Base-by-base conservation (phyloP, 30 jellyfish, hydroid and myxozoan genomes). In the Nemopilema nomurai region DNA sequence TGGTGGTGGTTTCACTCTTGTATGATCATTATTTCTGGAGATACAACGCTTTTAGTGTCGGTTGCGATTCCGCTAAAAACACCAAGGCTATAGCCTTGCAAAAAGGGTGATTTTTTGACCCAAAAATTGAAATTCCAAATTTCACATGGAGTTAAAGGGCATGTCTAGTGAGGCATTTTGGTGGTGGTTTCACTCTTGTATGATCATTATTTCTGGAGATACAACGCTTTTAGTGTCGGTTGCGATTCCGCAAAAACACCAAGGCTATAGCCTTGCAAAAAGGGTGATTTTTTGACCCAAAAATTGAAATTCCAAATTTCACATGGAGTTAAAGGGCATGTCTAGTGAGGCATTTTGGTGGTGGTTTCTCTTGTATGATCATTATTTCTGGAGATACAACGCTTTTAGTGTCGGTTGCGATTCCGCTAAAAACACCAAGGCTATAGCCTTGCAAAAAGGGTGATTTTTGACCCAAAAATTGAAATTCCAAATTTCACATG, bases 221-320 rank as follows among this genome's bases (percentile, higher is more conserved):
- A 13, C 6, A 3, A 13, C 13, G 57, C 6, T 26, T 29, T 29
- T 29, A 65, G 13, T 0, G 75, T 16, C 1, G 0, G 28, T 17
- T 31, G 0, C 1, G 23, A 18, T 23, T 23, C 7, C 17, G 76
- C 32, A 4, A 67, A 67, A 67, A 67, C 19, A 0, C 33, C 23
- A 22, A 23, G 76, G 51, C 76, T 67, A 67, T 67, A 67, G 52
- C 76, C 76, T 7, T 67, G 33, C 17, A 19, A 67, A 67, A 67
- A 67, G 20, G 0, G 16, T 28, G 17, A 0, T 3, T 1, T 66
- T 66, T 22, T 29, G 0, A 16, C 4, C 4, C 4, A 41, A 41
- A 41, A 3, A 41, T 41, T 41, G n/a, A 3, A 3, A 3, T 41
- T 41, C 57, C 13, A 41, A 13, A 41, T 3, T 3, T 13, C 57